Evolutionary conservation across 35 echinoderm and acorn worm genomes (phyloP).

Genomic region (Heliocidaris erythrogramma): DNA sequence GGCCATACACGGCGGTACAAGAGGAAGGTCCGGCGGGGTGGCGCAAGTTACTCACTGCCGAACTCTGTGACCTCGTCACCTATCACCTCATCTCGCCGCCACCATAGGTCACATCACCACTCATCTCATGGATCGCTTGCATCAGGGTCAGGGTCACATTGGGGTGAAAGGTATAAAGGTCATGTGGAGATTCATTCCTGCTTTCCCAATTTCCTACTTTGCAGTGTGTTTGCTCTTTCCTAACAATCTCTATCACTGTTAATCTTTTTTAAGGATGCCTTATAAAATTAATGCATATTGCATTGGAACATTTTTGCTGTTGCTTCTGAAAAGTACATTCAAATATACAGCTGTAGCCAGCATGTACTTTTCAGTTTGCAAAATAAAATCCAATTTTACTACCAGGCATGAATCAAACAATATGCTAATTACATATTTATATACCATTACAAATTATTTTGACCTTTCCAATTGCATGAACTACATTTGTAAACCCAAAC

Average conservation of each 20-base stretch:
- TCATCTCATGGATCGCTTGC: slow-evolving; percentile 19
- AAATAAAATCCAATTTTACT: not conserved
- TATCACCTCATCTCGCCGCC: not conserved
- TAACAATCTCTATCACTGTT: not conserved
- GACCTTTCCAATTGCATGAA: too few species aligned
- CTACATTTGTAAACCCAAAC: too few species aligned
- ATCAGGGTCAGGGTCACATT: slow-evolving; percentile 14
- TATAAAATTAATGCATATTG: too few species aligned
- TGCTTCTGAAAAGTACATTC: not conserved
- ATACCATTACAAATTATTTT: too few species aligned
- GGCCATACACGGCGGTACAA: not conserved
- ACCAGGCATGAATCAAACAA: not conserved
- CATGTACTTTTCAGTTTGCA: not conserved
- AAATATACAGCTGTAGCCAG: not conserved
- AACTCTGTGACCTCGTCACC: slow-evolving; percentile 5
- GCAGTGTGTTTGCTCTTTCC: not conserved
- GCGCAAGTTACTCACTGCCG: not conserved
- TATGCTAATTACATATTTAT: too few species aligned
- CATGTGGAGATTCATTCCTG: not conserved
- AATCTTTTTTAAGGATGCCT: not conserved
- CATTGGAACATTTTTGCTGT: not conserved
- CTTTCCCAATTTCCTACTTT: not conserved
- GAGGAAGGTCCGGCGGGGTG: slow-evolving; percentile 6
- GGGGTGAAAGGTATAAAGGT: slow-evolving; percentile 43
- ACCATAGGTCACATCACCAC: not conserved